phyloP scores from a whole-genome alignment of 2,888 invertebrate genomes.

The Hirtodrosophila trivittata region DNA sequence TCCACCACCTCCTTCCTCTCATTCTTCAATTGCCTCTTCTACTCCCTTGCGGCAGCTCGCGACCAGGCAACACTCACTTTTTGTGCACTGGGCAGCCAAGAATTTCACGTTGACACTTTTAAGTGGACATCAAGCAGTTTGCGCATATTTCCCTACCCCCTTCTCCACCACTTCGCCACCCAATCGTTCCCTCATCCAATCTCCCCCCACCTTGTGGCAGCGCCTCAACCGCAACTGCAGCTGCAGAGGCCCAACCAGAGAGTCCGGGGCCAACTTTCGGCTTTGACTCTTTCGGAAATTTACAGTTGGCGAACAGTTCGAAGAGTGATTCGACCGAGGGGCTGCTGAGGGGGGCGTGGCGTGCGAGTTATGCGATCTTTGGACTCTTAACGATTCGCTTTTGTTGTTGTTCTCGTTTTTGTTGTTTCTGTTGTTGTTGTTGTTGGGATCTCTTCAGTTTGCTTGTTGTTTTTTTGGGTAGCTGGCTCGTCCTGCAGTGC shows the following conservation, averaged over 20 bases:
- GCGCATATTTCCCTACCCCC: constrained; percentile 68
- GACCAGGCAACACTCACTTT: constrained; percentile 66
- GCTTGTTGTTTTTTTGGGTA: constrained; percentile 32
- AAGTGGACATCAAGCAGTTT: constrained; percentile 81
- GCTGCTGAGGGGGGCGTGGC: constrained; percentile 18
- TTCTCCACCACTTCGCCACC: background rate
- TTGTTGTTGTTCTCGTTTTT: constrained; percentile 43
- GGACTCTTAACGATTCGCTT: constrained; percentile 74
- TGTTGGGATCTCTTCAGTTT: constrained; percentile 28
- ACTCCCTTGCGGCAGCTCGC: constrained; percentile 42
- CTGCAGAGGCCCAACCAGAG: constrained; percentile 35
- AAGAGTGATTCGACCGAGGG: constrained; percentile 6
- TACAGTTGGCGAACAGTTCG: constrained; percentile 54
- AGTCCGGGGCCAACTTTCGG: constrained; percentile 41
- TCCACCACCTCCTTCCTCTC: constrained; percentile 5
- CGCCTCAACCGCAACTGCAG: constrained; percentile 26
- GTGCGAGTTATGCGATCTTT: constrained; percentile 77
- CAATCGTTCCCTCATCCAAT: background rate
- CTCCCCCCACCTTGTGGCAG: background rate
- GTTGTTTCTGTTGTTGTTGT: constrained; percentile 8
- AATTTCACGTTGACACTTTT: constrained; percentile 82
- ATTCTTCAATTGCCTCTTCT: no score
- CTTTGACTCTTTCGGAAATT: constrained; percentile 65
- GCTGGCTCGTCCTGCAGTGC: constrained; percentile 55
- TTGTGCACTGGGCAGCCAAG: constrained; percentile 65